These are phyloP conservation scores for Coracias cyanogaster DNA, from an alignment of 2,797 vertebrate species.

Conservation along the genomic window DNA sequence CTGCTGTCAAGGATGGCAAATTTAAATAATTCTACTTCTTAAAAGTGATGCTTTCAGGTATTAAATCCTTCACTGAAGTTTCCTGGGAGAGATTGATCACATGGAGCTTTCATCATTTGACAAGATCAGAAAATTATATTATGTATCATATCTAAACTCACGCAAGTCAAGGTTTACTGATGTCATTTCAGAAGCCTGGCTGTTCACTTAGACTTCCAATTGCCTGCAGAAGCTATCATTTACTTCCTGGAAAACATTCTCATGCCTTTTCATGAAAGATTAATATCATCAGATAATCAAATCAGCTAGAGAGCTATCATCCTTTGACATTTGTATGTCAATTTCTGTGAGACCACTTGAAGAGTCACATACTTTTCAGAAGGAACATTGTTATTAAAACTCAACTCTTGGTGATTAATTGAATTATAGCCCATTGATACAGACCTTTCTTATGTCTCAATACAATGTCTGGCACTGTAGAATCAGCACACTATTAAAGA, in stretches of 20 bases:
- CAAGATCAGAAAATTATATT: background rate
- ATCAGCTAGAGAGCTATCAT: background rate
- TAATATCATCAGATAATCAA: background rate
- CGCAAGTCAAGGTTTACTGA: background rate
- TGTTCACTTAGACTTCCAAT: background rate
- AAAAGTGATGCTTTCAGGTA: background rate
- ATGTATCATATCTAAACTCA: background rate
- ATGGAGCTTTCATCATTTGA: background rate
- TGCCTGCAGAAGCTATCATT: background rate
- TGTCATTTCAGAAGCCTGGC: background rate
- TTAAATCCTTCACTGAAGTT: conserved; percentile 10
- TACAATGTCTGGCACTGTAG: background rate
- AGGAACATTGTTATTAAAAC: background rate
- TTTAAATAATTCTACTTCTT: conserved; percentile 11
- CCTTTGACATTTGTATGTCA: background rate
- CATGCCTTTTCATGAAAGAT: background rate
- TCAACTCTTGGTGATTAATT: background rate
- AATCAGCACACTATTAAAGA: background rate
- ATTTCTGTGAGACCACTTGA: background rate
- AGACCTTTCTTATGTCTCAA: background rate
- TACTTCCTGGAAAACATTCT: background rate
- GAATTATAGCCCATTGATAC: background rate
- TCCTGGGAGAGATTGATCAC: conserved; percentile 9
- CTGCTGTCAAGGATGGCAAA: background rate
- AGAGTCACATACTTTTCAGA: background rate